Conservation (phyloP, 2,888 invertebrate species). For the Eristalis tenax region DNA sequence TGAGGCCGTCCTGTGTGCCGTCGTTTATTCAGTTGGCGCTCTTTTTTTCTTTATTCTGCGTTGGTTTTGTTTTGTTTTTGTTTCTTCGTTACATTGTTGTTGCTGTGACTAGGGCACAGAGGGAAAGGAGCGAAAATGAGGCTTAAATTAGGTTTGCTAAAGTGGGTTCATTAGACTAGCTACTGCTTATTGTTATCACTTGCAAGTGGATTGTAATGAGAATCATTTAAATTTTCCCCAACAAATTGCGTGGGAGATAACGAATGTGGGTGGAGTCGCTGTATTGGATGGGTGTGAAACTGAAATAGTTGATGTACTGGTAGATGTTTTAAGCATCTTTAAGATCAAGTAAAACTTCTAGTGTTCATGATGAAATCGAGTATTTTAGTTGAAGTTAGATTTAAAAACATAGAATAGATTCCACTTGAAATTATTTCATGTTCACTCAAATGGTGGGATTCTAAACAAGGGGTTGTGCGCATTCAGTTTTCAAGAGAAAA, state of each 20-base stretch:
- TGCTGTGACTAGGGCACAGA: neutral
- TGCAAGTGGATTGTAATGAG: constrained; percentile 65
- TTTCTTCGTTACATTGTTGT: neutral
- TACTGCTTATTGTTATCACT: constrained; percentile 65
- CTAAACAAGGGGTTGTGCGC: too few species aligned
- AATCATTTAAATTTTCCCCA: constrained; percentile 40
- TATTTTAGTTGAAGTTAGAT: neutral
- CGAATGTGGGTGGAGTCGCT: neutral
- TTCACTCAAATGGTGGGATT: too few species aligned
- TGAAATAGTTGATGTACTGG: neutral
- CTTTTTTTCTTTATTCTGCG: neutral
- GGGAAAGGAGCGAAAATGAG: constrained; percentile 37
- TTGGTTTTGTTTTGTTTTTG: neutral
- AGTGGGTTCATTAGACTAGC: constrained; percentile 60
- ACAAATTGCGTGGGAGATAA: constrained; percentile 6
- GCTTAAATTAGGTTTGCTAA: constrained; percentile 68
- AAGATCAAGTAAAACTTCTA: neutral
- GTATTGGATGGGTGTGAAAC: neutral
- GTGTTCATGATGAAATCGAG: neutral
- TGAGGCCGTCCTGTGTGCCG: constrained; percentile 25
- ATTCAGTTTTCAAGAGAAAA: neutral
- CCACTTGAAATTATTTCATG: neutral
- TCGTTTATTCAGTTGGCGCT: neutral
- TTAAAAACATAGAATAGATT: neutral
- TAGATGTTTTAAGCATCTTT: neutral